phyloP scores from a whole-genome alignment of 2,888 invertebrate genomes.

The Drosophila cognata region DNA sequence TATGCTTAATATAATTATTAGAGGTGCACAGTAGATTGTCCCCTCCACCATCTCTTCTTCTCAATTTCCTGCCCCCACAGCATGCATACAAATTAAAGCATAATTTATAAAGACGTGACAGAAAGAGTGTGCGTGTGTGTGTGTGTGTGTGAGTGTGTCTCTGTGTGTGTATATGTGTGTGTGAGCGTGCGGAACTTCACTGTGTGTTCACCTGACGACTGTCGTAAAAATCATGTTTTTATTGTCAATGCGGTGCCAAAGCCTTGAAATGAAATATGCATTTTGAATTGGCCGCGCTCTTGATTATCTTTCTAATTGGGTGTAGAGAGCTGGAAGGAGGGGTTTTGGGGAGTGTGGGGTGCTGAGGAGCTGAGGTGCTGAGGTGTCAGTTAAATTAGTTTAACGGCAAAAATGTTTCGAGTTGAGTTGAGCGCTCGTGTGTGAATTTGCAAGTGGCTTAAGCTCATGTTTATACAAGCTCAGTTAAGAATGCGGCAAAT shows the following conservation, averaged over 20 bases:
- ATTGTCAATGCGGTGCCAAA: conserved; percentile 50
- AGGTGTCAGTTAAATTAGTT: conserved; percentile 20
- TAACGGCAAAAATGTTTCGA: neutral
- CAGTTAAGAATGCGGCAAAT: conserved; percentile 1
- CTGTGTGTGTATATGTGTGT: conserved; percentile 15
- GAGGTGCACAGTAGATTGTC: neutral
- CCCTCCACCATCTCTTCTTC: neutral
- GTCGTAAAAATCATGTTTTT: conserved; percentile 67
- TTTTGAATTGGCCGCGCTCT: conserved; percentile 45
- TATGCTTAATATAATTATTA: conserved; percentile 51
- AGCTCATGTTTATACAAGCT: conserved; percentile 13
- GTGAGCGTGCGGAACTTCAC: conserved; percentile 1
- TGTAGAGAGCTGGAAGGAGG: neutral
- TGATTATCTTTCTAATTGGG: conserved; percentile 18
- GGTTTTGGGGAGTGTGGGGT: neutral
- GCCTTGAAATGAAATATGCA: conserved; percentile 60
- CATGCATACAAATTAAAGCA: conserved; percentile 75
- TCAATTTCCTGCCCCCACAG: conserved; percentile 16
- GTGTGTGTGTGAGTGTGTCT: conserved; percentile 11
- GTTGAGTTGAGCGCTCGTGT: conserved; percentile 9
- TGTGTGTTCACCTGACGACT: conserved; percentile 41
- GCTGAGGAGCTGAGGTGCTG: no score
- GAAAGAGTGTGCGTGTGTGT: conserved; percentile 8
- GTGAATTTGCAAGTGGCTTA: conserved; percentile 30
- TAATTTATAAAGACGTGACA: conserved; percentile 52